Percentiles rank a stretch among this genome's conserved stretches.
Evolutionary conservation across 2,888 invertebrate species (phyloP).

Genomic region (Athetis lepigone): DNA sequence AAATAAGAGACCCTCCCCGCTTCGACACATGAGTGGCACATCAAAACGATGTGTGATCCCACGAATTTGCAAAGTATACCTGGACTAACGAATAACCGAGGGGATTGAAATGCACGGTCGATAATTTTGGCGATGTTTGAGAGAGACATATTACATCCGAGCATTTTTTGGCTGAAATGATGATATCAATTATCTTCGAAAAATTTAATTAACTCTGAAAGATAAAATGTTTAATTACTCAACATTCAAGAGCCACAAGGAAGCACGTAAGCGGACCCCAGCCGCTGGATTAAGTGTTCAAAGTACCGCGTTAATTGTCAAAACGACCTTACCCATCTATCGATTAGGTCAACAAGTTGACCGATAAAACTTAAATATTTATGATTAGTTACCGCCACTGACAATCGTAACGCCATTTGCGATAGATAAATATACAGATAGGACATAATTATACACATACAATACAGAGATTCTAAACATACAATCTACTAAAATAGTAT

Average conservation of each 20-base stretch:
- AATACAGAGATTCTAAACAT: conserved; percentile 59
- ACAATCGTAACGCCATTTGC: conserved; percentile 41
- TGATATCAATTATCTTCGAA: neutral
- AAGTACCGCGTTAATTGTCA: conserved; percentile 4
- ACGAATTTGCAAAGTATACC: neutral
- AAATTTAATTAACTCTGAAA: no score
- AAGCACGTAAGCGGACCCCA: no score
- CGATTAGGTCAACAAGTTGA: conserved; percentile 4
- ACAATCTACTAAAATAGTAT: conserved; percentile 49
- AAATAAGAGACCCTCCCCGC: neutral
- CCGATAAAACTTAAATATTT: conserved; percentile 12
- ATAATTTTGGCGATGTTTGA: no score
- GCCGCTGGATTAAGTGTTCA: neutral
- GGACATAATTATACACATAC: conserved; percentile 30
- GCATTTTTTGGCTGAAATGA: neutral
- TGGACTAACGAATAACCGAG: no score
- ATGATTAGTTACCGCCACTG: conserved; percentile 23
- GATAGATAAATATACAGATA: conserved; percentile 29
- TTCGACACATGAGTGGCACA: neutral
- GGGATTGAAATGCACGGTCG: no score
- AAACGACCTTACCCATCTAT: neutral
- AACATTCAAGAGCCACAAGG: neutral
- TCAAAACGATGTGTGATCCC: neutral
- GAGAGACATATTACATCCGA: no score
- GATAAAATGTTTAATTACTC: neutral